phyloP scores from a whole-genome alignment of 2,113 vertebrate species.

The Pica pica region DNA sequence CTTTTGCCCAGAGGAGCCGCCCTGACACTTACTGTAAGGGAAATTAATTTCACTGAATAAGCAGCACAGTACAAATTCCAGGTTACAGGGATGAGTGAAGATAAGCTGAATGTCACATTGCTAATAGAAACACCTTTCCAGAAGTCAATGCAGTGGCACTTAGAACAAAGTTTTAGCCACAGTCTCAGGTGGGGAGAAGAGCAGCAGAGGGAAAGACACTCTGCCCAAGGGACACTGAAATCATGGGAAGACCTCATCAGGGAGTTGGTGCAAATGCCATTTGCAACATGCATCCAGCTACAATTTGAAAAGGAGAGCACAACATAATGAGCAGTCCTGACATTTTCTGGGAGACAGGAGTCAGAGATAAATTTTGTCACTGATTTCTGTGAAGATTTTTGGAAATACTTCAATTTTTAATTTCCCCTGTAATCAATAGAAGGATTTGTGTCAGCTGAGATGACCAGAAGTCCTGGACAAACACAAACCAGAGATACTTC shows the following conservation, averaged over 20 bases:
- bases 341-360: background rate
- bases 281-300: background rate
- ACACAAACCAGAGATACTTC: background rate
- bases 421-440: background rate
- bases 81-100: background rate
- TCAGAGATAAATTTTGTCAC: background rate
- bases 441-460: background rate
- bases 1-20: background rate
- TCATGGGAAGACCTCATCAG: background rate
- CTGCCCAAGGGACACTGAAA: background rate
- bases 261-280: background rate
- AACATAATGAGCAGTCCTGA: background rate
- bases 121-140: background rate
- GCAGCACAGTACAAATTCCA: constrained; percentile 35
- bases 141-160: background rate
- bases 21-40: background rate
- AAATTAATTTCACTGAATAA: constrained; percentile 13
- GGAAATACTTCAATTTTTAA: background rate
- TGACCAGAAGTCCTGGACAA: background rate
- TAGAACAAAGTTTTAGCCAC: background rate
- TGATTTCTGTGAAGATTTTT: background rate
- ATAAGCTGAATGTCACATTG: background rate
- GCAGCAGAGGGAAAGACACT: background rate
- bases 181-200: background rate
- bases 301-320: background rate